Evolutionary conservation across 2,797 vertebrate genomes (phyloP).

Genomic region (Argya squamiceps): DNA sequence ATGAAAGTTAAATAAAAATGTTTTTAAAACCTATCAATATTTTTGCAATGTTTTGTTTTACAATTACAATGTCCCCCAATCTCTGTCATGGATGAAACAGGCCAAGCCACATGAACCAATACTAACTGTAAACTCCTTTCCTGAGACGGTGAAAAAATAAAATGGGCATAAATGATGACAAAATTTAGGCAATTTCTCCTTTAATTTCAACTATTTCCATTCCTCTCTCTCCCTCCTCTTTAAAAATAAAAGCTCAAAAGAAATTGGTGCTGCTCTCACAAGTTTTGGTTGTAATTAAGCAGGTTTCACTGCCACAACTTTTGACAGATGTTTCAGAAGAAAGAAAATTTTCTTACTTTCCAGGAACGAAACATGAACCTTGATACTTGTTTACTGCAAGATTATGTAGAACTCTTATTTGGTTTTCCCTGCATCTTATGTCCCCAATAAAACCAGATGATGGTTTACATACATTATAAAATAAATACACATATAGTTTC

Average conservation of each 20-base stretch:
- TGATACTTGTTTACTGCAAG: background rate
- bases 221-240: background rate
- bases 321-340: background rate
- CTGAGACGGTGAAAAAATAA: rapidly evolving
- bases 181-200: background rate
- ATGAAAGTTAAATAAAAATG: background rate
- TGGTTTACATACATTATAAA: background rate
- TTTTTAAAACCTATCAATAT: background rate
- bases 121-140: background rate
- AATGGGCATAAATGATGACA: background rate
- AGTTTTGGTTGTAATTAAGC: background rate
- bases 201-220: background rate
- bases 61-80: background rate
- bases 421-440: background rate
- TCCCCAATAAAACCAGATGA: background rate
- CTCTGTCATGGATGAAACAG: background rate
- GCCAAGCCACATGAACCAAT: background rate
- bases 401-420: background rate
- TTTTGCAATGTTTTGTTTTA: background rate
- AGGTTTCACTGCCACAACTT: background rate
- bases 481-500: rapidly evolving
- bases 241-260: background rate
- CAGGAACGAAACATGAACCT: background rate
- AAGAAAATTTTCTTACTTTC: background rate
- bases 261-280: background rate